Conservation (phyloP, 2,797 vertebrate genomes). For the Allenopithecus nigroviridis region DNA sequence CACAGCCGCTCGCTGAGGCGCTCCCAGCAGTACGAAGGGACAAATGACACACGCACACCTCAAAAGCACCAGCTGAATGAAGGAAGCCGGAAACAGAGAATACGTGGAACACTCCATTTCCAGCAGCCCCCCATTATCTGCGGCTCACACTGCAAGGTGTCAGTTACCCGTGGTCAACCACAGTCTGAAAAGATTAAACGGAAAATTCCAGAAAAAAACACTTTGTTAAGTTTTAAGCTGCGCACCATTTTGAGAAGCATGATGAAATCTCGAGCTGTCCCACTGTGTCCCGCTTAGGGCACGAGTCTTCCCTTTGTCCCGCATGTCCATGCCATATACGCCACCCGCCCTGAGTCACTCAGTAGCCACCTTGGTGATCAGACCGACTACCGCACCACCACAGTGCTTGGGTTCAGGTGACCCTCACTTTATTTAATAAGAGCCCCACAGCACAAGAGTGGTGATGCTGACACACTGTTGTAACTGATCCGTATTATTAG, state of each 20-base stretch:
- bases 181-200: not conserved
- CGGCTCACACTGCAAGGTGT: not conserved
- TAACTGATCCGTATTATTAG: not conserved
- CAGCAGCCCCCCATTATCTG: not conserved
- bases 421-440: not conserved
- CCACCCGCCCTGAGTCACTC: not conserved
- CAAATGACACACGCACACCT: not conserved
- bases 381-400: not conserved
- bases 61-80: not conserved
- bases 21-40: not conserved
- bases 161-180: not conserved
- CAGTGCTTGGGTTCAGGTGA: not conserved
- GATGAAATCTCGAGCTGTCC: not conserved
- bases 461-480: not conserved
- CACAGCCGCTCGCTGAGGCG: not conserved
- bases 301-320: not conserved
- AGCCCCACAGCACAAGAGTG: not conserved
- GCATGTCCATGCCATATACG: not conserved
- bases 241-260: not conserved
- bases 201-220: not conserved
- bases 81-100: not conserved
- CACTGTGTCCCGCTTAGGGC: not conserved
- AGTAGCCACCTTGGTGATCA: not conserved
- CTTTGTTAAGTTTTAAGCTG: not conserved
- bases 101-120: fast-evolving